Evolutionary conservation across 2,113 vertebrate genomes (phyloP).

Genomic region (Thryonomys swinderianus): DNA sequence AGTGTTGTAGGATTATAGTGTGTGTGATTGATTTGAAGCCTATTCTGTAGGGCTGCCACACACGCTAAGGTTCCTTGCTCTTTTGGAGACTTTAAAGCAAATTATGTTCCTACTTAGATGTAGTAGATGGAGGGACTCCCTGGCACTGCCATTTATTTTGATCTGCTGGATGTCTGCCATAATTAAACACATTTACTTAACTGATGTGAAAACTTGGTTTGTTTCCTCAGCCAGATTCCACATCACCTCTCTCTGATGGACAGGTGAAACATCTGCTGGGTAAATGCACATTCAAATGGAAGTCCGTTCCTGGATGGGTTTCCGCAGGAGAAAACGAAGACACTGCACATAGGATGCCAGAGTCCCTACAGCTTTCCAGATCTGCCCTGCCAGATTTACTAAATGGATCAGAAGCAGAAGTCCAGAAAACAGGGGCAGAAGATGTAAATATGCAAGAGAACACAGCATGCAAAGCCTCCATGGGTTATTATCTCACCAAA

Average conservation of each 20-base stretch:
- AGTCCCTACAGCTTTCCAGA: slow-evolving; percentile 73
- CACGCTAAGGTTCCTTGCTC: not conserved
- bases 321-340: slow-evolving; percentile 35
- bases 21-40: not conserved
- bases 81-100: not conserved
- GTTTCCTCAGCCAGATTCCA: slow-evolving; percentile 81
- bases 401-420: slow-evolving; percentile 68
- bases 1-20: not conserved
- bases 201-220: slow-evolving; percentile 68
- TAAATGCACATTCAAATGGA: slow-evolving; percentile 81
- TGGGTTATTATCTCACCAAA: slow-evolving; percentile 79
- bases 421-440: slow-evolving; percentile 52
- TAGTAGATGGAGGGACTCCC: not conserved
- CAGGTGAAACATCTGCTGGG: slow-evolving; percentile 87
- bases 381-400: slow-evolving; percentile 77
- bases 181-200: slow-evolving; percentile 26
- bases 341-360: slow-evolving; percentile 65
- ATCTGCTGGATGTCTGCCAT: not conserved
- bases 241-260: slow-evolving; percentile 83
- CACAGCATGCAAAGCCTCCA: slow-evolving; percentile 53
- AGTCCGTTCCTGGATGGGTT: slow-evolving; percentile 75
- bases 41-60: not conserved
- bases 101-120: slow-evolving; percentile 21
- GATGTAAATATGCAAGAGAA: slow-evolving; percentile 62
- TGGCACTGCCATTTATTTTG: slow-evolving; percentile 17